phyloP scores from a whole-genome alignment of 2,797 vertebrate species.

The Thaleichthys pacificus region DNA sequence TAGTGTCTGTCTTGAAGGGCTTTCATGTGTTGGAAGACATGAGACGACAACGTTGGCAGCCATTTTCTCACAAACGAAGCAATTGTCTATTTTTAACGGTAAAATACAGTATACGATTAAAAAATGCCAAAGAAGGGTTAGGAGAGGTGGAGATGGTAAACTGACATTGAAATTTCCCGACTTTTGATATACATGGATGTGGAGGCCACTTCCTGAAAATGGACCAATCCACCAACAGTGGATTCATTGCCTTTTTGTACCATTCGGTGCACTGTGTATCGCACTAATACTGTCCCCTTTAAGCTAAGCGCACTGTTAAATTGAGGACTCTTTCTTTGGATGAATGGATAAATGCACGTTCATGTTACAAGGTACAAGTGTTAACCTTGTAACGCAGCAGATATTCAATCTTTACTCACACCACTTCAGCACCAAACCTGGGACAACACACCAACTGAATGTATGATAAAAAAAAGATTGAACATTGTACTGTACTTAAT shows the following conservation, averaged over 20 bases:
- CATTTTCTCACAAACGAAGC: background rate
- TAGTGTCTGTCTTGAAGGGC: background rate
- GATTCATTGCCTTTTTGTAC: slow-evolving; percentile 8
- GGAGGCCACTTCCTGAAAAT: background rate
- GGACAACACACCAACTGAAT: background rate
- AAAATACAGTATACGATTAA: background rate
- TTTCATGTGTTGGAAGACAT: background rate
- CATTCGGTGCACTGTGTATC: background rate
- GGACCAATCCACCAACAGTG: background rate
- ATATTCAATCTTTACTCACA: background rate
- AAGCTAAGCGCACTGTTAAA: background rate
- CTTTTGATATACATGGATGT: background rate
- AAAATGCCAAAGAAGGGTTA: slow-evolving; percentile 1
- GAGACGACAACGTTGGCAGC: background rate
- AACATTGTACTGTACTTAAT: background rate
- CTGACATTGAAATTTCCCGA: background rate
- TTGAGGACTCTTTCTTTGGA: background rate
- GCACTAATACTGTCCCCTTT: background rate
- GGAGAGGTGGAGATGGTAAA: background rate
- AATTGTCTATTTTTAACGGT: background rate
- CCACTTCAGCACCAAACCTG: background rate
- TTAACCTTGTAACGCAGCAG: background rate
- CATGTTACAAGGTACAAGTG: background rate
- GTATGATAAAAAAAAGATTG: background rate
- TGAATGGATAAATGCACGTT: background rate